These are phyloP conservation scores for Pangasianodon gigas DNA, from an alignment of 2,113 vertebrate species.

Conservation along the genomic window DNA sequence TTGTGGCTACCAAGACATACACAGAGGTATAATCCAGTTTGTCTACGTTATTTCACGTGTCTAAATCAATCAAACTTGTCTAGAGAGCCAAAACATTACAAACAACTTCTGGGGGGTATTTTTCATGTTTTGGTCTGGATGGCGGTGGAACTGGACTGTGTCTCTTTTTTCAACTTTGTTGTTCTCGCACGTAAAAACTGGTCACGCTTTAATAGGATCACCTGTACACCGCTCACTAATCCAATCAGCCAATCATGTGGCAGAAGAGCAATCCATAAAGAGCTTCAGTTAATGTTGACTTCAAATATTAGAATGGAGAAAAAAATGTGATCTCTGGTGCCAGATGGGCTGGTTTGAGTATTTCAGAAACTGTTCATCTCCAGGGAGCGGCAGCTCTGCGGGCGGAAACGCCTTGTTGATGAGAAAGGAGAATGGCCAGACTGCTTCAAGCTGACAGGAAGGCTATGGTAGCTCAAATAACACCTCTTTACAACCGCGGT, in stretches of 20 bases:
- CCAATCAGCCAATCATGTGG: neutral
- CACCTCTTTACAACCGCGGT: neutral
- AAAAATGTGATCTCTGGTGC: neutral
- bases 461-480: neutral
- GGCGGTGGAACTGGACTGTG: neutral
- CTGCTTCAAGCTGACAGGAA: neutral
- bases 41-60: neutral
- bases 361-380: neutral
- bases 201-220: neutral
- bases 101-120: neutral
- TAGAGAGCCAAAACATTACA: neutral
- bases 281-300: neutral
- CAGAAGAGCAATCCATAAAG: neutral
- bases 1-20: neutral
- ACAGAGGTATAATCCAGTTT: neutral
- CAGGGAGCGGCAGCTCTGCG: neutral
- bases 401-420: neutral
- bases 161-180: neutral
- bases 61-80: neutral
- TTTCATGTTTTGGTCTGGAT: neutral
- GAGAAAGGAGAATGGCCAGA: neutral
- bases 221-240: neutral
- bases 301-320: neutral
- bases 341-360: neutral
- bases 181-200: neutral